Percentiles rank a stretch among this genome's conserved stretches.
Conservation (phyloP, 2,113 vertebrate genomes). For the Muscicapa adusta region DNA sequence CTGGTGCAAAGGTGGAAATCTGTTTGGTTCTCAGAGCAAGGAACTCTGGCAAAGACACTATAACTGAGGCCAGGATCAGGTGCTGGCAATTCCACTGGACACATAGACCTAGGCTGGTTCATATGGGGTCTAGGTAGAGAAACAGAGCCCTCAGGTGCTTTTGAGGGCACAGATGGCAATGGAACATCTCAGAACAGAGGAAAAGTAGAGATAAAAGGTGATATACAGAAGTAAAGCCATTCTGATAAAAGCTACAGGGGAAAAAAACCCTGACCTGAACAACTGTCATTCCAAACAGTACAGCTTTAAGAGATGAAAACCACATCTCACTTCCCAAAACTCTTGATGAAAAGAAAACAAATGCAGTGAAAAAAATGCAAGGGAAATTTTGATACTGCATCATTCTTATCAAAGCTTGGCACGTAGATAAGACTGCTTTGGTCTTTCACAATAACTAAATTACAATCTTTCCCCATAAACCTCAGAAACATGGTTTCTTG, state of each 20-base stretch:
- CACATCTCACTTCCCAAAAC: background rate
- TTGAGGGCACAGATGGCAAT: background rate
- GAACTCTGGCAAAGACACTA: background rate
- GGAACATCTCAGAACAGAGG: background rate
- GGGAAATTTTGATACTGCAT: background rate
- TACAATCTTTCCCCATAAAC: background rate
- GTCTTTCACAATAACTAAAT: background rate
- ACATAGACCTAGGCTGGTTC: background rate
- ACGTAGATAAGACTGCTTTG: background rate
- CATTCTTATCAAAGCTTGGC: background rate
- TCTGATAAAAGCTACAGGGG: background rate
- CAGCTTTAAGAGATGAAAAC: background rate
- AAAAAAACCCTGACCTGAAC: background rate
- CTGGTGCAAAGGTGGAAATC: background rate
- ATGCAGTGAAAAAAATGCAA: background rate
- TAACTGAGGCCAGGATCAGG: fast-evolving
- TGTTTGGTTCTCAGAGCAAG: background rate
- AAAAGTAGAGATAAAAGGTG: background rate
- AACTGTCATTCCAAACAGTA: background rate
- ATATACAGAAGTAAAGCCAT: background rate
- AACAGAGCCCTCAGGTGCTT: background rate
- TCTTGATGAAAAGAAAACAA: background rate
- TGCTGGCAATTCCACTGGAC: background rate
- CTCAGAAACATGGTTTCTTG: background rate
- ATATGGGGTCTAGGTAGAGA: background rate